Evolutionary conservation across 2,113 vertebrate genomes (phyloP), one percentile per base, ranked within the genome.

Genomic region (Potamarius usumacintae): DNA sequence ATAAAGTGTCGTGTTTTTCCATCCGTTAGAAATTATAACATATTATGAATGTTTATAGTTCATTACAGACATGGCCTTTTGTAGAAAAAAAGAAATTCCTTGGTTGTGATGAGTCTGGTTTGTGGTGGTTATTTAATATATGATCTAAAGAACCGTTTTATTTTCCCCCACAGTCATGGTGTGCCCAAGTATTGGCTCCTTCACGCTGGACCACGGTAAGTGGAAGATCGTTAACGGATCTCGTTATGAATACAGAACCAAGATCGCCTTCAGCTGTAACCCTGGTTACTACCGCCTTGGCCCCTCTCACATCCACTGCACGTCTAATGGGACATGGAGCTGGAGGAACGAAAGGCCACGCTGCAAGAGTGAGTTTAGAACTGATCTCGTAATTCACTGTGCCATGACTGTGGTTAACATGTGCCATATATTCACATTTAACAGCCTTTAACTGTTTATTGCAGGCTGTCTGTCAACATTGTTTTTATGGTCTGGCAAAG

Each of bases 201-300:
- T 99, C 92, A 96, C 97, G 5, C 90, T 99, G 95, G 97, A 99
- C 87, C 98, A 99, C 12, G 98, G 98, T 89, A 97, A 97, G 92
- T 99, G 98, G 98, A 94, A 92, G 91, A 97, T 99, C 81, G 97
- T 99, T 84, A 99, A 99, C 88, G 98, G 98, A 25, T 99, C 98
- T 1, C 97, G 98, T 90, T 99, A 99, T 15, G 97, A 99, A 83
- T 99, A 96, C 72, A 95, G 97, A 92, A 99, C 98, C 57, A 98
- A 97, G 94, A 97, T 99, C 4, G 97, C 99, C 90, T 99, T 99
- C 92, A 97, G 94, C 90, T 99, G 98, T 92, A 97, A 98, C 92
- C 97, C 97, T 62, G 98, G 98, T 22, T 99, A 97, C 92, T 97
- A 97, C 79, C 97, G 97, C 0, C 92, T 97, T 78, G 98, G 98